Base-by-base conservation (phyloP, 2,797 vertebrate species). In the Myiothlypis chrysogaster region DNA sequence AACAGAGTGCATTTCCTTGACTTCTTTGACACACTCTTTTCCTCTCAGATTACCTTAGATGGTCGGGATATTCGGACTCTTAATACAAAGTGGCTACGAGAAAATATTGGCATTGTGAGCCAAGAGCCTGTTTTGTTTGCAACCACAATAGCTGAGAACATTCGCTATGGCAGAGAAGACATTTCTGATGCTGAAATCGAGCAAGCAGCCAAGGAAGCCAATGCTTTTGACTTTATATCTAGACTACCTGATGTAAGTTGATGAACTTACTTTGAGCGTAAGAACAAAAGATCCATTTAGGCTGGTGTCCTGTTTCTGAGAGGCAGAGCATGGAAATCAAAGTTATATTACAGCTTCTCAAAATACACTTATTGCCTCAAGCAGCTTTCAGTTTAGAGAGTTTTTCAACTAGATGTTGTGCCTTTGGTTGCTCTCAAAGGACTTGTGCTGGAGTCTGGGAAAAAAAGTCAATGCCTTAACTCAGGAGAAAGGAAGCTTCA, bases 141-240 rank as follows among this genome's bases (percentile, higher is more conserved):
- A 89, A 95, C 98, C 70, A 98, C 98, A 66, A 98, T 98, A 94
- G 97, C 96, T 59, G 97, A 98, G 91, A 98, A 98, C 72, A 98
- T 98, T 95, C 97, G 96, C 44, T 96, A 97, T 0, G 97, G 97
- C 79, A 91, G 97, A 84, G 94, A 97, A 81, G 97, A 97, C 84
- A 94, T 97, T 90, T 98, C 97, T 39, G 97, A 98, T 89, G 93
- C 85, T 88, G 97, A 98, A 76, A 98, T 98, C 76, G 97, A 98
- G 69, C 82, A 77, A 87, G 97, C 97, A 55, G 95, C 97, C 60
- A 98, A 97, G 89, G 98, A 98, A 94, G 97, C 96, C 79, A 98
- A 98, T 75, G 97, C 97, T 87, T 98, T 95, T 72, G 97, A 98
- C 80, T 98, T 98, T 71, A 98, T 98, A 96, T 97, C 97, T 53